Conservation (phyloP, 2,797 vertebrate species). For the Heterohyrax brucei region DNA sequence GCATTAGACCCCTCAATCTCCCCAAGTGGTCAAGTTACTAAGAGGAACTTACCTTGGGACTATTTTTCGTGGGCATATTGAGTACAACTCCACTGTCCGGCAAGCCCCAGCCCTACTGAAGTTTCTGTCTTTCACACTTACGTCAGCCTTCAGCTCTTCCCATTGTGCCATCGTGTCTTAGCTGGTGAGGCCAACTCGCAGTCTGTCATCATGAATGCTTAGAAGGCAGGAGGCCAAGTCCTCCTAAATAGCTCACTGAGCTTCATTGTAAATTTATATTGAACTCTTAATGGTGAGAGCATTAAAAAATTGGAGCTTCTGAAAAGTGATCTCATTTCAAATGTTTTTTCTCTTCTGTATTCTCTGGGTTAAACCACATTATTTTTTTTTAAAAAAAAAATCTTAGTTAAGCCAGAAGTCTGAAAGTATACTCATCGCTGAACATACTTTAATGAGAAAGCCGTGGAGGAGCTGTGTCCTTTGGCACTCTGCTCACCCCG, state of each 20-base stretch:
- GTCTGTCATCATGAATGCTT: constrained; percentile 83
- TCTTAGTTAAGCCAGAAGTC: constrained; percentile 81
- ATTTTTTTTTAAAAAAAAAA: constrained; percentile 67
- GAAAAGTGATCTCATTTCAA: constrained; percentile 83
- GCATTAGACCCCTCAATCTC: not conserved
- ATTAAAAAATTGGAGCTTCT: constrained; percentile 81
- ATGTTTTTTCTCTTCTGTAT: constrained; percentile 53
- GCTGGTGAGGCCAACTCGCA: constrained; percentile 68
- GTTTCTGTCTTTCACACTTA: constrained; percentile 75
- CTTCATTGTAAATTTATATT: constrained; percentile 86
- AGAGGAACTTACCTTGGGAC: not conserved
- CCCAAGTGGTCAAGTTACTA: not conserved
- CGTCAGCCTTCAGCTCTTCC: constrained; percentile 77
- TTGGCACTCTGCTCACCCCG: not conserved
- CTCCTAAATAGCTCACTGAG: constrained; percentile 77
- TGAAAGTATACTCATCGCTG: constrained; percentile 82
- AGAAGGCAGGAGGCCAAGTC: constrained; percentile 84
- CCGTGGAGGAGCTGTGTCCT: constrained; percentile 68
- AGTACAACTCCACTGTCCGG: not conserved
- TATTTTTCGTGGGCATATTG: not conserved
- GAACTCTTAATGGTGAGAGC: constrained; percentile 79
- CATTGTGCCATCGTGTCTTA: constrained; percentile 58
- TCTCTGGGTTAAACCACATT: constrained; percentile 80
- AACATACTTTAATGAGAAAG: constrained; percentile 83
- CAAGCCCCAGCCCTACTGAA: not conserved